Conservation (phyloP, 2,113 vertebrate species). For the Notiomystis cincta region DNA sequence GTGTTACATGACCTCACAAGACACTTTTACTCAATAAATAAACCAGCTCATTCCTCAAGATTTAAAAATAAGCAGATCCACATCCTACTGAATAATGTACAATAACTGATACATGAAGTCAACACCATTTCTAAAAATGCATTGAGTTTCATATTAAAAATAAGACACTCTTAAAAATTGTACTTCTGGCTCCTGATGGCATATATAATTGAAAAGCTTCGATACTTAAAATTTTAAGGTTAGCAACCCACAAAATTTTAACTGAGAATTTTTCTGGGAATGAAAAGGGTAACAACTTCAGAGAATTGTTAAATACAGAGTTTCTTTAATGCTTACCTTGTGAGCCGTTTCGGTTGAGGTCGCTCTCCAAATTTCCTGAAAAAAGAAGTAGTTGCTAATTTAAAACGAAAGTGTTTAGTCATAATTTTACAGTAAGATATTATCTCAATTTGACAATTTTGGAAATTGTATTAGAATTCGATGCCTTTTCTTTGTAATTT, state of each 20-base stretch:
- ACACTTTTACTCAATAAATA: neutral
- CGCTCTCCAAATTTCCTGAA: conserved; percentile 98
- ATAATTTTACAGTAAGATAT: neutral
- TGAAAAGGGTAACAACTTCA: neutral
- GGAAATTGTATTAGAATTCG: neutral
- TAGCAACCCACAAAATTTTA: neutral
- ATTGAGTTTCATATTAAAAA: neutral
- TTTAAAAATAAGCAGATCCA: neutral
- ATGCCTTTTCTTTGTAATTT: neutral
- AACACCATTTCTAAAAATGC: neutral
- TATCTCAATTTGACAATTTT: neutral
- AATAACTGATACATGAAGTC: neutral
- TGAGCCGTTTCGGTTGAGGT: conserved; percentile 97
- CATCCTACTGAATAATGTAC: neutral
- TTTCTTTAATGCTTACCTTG: conserved; percentile 80
- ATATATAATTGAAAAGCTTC: neutral
- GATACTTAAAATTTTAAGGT: neutral
- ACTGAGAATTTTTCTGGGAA: neutral
- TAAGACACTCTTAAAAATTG: neutral
- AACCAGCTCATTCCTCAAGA: neutral
- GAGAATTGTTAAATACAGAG: neutral
- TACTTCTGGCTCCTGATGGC: neutral
- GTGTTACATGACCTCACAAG: neutral
- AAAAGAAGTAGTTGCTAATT: conserved; percentile 22
- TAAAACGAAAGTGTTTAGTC: neutral